Evolutionary conservation across 2,797 vertebrate species (phyloP).

Genomic region (Cheirogaleus major): DNA sequence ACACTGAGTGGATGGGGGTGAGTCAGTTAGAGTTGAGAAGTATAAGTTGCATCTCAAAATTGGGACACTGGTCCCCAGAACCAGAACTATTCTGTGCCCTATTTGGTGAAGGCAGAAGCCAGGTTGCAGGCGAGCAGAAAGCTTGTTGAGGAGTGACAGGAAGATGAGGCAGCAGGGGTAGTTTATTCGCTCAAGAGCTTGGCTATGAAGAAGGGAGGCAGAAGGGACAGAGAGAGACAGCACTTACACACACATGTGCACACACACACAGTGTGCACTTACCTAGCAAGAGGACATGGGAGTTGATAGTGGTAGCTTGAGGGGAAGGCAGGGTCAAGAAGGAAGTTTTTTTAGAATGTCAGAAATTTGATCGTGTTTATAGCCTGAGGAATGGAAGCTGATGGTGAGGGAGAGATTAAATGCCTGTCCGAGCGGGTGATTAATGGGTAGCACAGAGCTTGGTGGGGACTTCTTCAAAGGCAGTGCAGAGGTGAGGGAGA

Average conservation of each 20-base stretch:
- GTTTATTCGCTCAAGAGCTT: background rate
- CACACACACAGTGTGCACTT: background rate
- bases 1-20: background rate
- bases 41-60: background rate
- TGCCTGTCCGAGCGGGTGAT: conserved; percentile 63
- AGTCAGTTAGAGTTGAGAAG: background rate
- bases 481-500: conserved; percentile 18
- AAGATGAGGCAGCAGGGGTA: background rate
- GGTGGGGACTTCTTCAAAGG: conserved; percentile 48
- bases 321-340: background rate
- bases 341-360: conserved; percentile 54
- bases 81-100: background rate
- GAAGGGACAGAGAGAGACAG: background rate
- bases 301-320: background rate
- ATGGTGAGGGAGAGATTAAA: conserved; percentile 70
- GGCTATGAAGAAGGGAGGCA: background rate
- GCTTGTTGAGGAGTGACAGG: background rate
- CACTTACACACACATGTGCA: background rate
- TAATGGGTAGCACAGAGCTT: conserved; percentile 15
- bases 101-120: background rate
- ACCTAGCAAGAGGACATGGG: background rate
- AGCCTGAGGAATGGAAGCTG: conserved; percentile 60
- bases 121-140: background rate
- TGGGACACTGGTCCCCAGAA: background rate
- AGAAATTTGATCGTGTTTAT: conserved; percentile 69